These are phyloP conservation scores for Torymus auratus DNA, from an alignment of 2,888 invertebrate genomes.

Conservation along the genomic window DNA sequence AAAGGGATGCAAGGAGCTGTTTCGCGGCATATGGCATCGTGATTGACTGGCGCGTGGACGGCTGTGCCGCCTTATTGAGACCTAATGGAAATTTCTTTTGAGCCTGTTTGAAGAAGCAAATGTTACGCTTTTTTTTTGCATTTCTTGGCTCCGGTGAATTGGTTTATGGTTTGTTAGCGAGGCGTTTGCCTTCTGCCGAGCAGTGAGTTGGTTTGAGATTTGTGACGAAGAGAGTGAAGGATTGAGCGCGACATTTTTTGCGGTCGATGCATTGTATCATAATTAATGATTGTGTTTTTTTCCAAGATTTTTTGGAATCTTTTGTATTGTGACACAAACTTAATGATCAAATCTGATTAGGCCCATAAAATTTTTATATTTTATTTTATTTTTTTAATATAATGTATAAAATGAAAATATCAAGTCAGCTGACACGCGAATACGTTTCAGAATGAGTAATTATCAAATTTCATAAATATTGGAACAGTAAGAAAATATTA, in stretches of 20 bases:
- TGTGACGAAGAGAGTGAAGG: conserved; percentile 11
- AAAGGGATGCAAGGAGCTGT: conserved; percentile 36
- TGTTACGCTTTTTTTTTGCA: background rate
- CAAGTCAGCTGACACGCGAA: too few species aligned
- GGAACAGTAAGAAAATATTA: too few species aligned
- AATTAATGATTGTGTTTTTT: too few species aligned
- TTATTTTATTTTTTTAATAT: too few species aligned
- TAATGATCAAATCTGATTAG: too few species aligned
- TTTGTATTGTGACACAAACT: too few species aligned
- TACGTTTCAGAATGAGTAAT: too few species aligned
- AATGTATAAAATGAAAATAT: too few species aligned
- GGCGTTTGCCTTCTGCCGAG: conserved; percentile 29
- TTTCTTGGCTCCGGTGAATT: conserved; percentile 9
- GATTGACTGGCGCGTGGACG: conserved; percentile 21
- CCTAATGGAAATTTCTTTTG: conserved; percentile 38
- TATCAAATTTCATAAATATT: too few species aligned
- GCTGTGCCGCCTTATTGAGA: background rate
- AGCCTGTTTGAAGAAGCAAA: conserved; percentile 14
- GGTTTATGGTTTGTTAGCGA: background rate
- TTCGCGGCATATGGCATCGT: conserved; percentile 40
- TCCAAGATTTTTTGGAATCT: too few species aligned
- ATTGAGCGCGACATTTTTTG: background rate
- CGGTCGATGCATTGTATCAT: too few species aligned
- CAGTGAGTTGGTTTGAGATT: background rate
- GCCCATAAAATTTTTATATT: too few species aligned